Evolutionary conservation across 2,888 invertebrate species (phyloP).

Genomic region (Lobophora halterata): DNA sequence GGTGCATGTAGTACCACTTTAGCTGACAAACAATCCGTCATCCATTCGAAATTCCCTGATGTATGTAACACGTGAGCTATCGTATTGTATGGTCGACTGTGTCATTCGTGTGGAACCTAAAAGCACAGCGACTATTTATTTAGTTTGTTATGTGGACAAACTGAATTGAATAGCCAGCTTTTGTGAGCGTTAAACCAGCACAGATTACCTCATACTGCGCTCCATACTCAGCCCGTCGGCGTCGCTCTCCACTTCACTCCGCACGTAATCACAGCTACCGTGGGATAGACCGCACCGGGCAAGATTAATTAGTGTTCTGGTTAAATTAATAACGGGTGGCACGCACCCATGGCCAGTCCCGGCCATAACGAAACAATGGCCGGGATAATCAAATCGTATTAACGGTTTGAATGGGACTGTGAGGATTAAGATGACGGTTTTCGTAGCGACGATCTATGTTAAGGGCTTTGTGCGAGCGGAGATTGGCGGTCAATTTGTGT

Average conservation of each 20-base stretch:
- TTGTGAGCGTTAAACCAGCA: slow-evolving; percentile 5
- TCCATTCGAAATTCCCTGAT: slow-evolving; percentile 1
- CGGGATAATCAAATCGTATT: slow-evolving; percentile 49
- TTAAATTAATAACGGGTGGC: slow-evolving; percentile 72
- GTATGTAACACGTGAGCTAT: slow-evolving; percentile 6
- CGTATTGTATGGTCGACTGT: slow-evolving; percentile 3
- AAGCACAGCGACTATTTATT: slow-evolving; percentile 5
- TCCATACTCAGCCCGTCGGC: slow-evolving; percentile 36
- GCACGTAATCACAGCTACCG: slow-evolving; percentile 43
- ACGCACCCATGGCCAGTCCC: slow-evolving; percentile 49
- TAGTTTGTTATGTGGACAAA: slow-evolving; percentile 1
- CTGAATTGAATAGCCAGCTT: background rate
- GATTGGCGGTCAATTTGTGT: slow-evolving; percentile 13
- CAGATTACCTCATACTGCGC: slow-evolving; percentile 27
- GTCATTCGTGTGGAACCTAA: slow-evolving; percentile 4
- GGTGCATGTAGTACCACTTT: too few relatives aligned
- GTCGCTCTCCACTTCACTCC: slow-evolving; percentile 36
- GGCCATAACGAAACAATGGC: slow-evolving; percentile 43
- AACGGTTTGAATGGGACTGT: slow-evolving; percentile 42
- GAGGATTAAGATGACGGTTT: slow-evolving; percentile 34
- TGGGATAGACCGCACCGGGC: slow-evolving; percentile 66
- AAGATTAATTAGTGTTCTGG: slow-evolving; percentile 75
- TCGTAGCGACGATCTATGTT: slow-evolving; percentile 24
- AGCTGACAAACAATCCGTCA: background rate
- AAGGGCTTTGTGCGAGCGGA: too few relatives aligned